phyloP scores from a whole-genome alignment of 1,140 invertebrate species.

The Planococcus citri region DNA sequence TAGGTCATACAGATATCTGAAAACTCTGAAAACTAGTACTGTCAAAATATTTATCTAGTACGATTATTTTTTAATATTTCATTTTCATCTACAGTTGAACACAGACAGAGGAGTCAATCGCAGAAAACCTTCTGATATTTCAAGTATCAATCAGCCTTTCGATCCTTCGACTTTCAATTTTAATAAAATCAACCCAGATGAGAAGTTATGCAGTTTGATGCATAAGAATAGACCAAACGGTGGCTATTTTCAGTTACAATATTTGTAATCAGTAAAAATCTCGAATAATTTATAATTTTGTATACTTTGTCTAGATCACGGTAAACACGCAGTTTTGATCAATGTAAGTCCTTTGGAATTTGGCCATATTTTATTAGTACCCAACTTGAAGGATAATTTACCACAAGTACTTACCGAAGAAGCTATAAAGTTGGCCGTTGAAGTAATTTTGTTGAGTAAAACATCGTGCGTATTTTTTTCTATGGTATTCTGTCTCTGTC shows the following conservation, averaged over 20 bases:
- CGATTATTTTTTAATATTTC: no score
- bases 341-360: conserved; percentile 59
- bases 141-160: neutral
- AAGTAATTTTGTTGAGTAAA: conserved; percentile 38
- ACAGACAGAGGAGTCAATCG: neutral
- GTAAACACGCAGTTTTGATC: neutral
- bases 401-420: conserved; percentile 44
- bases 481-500: conserved; percentile 17
- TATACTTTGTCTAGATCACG: neutral
- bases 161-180: neutral
- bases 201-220: neutral
- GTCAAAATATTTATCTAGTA: no score
- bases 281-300: neutral
- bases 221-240: neutral
- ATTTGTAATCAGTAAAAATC: no score
- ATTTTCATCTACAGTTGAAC: neutral
- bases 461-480: conserved; percentile 36
- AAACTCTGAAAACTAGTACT: no score
- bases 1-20: no score
- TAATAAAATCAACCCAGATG: neutral
- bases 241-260: no score
- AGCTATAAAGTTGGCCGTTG: conserved; percentile 37
- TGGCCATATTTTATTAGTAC: conserved; percentile 51
- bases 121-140: neutral
- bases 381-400: conserved; percentile 40